Percentiles rank a stretch among this genome's conserved stretches.
Conservation (phyloP, 2,797 vertebrate species). For the Poecile montanus region DNA sequence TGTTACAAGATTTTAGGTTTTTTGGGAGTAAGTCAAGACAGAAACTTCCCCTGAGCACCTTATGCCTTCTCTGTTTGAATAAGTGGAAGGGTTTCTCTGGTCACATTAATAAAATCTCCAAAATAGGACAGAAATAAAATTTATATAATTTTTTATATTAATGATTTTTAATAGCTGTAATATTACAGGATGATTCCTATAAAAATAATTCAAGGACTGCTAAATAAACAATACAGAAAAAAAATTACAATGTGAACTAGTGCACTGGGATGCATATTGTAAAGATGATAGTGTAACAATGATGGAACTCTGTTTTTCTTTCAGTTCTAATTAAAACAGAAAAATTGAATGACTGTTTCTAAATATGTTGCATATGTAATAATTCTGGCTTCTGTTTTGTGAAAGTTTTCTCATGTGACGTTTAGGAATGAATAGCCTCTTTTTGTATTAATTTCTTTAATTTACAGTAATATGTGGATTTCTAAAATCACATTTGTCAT, state of each 20-base stretch:
- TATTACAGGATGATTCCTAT: neutral
- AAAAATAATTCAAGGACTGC: neutral
- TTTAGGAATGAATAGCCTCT: neutral
- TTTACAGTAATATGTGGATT: neutral
- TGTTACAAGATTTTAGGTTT: neutral
- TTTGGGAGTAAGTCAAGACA: neutral
- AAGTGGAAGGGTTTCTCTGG: neutral
- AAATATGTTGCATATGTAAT: conserved; percentile 30
- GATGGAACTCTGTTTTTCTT: conserved; percentile 47
- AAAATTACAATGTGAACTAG: neutral
- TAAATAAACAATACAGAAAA: neutral
- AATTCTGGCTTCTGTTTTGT: conserved; percentile 38
- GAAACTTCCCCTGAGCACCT: neutral
- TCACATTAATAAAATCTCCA: neutral
- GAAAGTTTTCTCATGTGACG: neutral
- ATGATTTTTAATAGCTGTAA: neutral
- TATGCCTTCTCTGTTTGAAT: neutral
- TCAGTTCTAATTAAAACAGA: conserved; percentile 48
- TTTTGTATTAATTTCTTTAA: neutral
- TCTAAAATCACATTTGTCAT: neutral
- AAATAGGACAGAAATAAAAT: neutral
- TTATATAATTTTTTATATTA: neutral
- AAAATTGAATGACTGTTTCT: conserved; percentile 37
- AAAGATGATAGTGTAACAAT: conserved; percentile 53
- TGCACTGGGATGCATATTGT: neutral